Conservation (phyloP, 2,797 vertebrate genomes). For the Ptychadena robeensis region DNA sequence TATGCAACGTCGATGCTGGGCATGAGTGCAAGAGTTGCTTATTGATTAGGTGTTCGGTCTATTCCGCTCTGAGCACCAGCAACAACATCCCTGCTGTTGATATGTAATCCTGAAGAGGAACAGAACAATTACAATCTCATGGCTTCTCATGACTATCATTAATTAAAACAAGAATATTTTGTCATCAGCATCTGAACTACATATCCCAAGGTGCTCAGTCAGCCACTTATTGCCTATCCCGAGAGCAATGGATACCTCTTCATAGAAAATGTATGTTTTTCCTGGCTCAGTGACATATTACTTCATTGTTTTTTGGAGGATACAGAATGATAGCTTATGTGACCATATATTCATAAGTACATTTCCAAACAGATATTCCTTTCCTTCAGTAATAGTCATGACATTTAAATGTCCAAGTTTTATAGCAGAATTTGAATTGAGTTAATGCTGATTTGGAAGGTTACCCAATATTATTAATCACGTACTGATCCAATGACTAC, state of each 20-base stretch:
- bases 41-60: constrained; percentile 50
- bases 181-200: constrained; percentile 3
- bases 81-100: constrained; percentile 15
- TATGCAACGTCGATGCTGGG: constrained; percentile 55
- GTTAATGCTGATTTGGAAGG: too few species aligned
- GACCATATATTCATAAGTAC: too few species aligned
- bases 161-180: constrained; percentile 12
- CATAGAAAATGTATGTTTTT: neutral
- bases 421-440: too few species aligned
- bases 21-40: constrained; percentile 39
- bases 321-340: constrained; percentile 2
- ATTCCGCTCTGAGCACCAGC: neutral
- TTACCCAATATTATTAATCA: too few species aligned
- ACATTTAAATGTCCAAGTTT: too few species aligned
- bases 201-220: neutral
- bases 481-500: too few species aligned
- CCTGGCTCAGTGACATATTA: neutral
- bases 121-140: constrained; percentile 42
- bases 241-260: neutral
- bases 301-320: neutral
- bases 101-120: constrained; percentile 32
- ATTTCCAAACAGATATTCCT: too few species aligned
- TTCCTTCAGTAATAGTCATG: too few species aligned
- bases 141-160: constrained; percentile 9
- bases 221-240: neutral